phyloP scores from a whole-genome alignment of 2,113 vertebrate genomes.

The Pachycephala philippinensis region DNA sequence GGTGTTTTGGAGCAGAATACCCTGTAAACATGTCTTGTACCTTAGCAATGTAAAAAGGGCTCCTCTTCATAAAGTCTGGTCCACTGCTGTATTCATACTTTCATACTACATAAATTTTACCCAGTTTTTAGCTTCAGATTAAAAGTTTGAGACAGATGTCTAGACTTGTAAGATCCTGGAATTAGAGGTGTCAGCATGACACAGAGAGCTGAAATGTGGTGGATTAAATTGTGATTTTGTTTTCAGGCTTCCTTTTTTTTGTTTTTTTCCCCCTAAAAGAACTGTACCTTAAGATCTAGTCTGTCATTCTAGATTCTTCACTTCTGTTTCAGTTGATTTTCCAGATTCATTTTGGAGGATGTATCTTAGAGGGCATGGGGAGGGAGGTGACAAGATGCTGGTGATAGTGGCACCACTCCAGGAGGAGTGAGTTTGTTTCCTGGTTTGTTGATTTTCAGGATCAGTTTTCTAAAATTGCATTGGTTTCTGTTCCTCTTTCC shows the following conservation, averaged over 20 bases:
- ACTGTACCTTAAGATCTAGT: not conserved
- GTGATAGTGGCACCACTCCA: not conserved
- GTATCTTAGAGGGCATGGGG: not conserved
- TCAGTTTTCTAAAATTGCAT: not conserved
- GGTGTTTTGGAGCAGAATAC: not conserved
- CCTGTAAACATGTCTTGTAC: not conserved
- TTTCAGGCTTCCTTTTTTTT: not conserved
- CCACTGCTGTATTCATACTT: not conserved
- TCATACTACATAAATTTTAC: not conserved
- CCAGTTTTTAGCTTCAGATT: not conserved
- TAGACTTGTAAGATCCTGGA: not conserved
- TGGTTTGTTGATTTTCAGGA: not conserved
- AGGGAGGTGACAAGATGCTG: not conserved
- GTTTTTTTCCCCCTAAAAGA: not conserved
- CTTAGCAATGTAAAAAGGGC: not conserved
- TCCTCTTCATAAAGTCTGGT: not conserved
- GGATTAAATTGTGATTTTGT: not conserved
- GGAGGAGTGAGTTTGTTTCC: not conserved
- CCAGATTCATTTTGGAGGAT: not conserved
- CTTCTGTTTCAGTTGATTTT: not conserved
- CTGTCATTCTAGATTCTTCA: not conserved
- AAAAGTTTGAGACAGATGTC: not conserved
- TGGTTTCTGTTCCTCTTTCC: not conserved
- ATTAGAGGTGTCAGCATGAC: not conserved
- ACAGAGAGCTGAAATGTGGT: not conserved